These are phyloP conservation scores for Mylabris phalerata DNA, from an alignment of 1,140 invertebrate genomes.

Conservation along the genomic window DNA sequence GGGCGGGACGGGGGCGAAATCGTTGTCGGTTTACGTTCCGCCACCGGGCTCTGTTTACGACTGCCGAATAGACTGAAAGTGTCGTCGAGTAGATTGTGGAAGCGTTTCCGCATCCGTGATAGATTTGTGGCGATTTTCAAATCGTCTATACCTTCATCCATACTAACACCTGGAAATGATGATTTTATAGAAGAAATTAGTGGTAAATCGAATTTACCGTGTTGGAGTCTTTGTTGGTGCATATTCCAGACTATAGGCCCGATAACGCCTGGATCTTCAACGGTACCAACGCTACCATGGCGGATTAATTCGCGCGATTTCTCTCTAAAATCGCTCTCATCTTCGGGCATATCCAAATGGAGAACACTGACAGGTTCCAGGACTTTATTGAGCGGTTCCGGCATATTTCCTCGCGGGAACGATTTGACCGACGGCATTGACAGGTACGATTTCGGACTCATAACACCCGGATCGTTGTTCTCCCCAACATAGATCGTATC, in stretches of 20 bases:
- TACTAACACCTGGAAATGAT: conserved; percentile 28
- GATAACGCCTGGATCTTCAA: conserved; percentile 72
- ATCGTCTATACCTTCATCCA: conserved; percentile 35
- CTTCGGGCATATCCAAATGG: conserved; percentile 55
- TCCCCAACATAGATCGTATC: conserved; percentile 22
- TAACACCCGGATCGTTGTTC: conserved; percentile 41
- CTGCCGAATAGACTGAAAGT: conserved; percentile 58
- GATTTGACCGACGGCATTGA: conserved; percentile 75
- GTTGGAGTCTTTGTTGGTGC: conserved; percentile 49
- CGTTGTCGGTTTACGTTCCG: conserved; percentile 20
- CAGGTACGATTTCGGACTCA: conserved; percentile 62
- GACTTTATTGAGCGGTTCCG: conserved; percentile 69
- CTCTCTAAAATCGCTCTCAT: conserved; percentile 29
- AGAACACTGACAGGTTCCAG: conserved; percentile 64
- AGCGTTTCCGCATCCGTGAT: conserved; percentile 53
- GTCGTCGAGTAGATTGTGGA: conserved; percentile 61
- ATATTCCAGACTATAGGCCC: conserved; percentile 75
- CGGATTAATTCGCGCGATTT: conserved; percentile 37
- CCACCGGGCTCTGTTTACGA: conserved; percentile 44
- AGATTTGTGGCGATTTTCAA: conserved; percentile 36
- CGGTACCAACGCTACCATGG: conserved; percentile 50
- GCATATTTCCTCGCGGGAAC: conserved; percentile 64
- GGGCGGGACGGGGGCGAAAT: neutral
- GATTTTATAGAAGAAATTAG: neutral
- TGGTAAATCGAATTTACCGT: conserved; percentile 17